Conservation (phyloP, 1,140 invertebrate species). For the Pissodes strobi region DNA sequence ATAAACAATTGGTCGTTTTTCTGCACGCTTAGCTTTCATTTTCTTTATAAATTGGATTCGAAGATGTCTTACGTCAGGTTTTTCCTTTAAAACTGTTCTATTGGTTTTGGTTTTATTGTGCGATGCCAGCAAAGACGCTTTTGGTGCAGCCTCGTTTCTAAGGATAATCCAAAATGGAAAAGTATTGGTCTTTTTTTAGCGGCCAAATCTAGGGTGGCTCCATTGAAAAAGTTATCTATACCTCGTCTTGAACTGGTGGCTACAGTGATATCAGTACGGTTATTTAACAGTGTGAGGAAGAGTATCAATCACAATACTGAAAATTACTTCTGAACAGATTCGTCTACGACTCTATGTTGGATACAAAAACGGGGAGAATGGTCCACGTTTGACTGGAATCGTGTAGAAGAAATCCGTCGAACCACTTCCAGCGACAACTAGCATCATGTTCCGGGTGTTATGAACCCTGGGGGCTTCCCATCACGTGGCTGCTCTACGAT, state of each 20-base stretch:
- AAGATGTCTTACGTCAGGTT: too few relatives aligned
- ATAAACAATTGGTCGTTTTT: too few relatives aligned
- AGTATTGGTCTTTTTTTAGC: constrained; percentile 29
- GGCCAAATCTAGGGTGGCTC: constrained; percentile 45
- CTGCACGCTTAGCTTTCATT: too few relatives aligned
- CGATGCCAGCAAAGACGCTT: constrained; percentile 46
- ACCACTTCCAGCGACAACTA: constrained; percentile 37
- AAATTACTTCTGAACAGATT: constrained; percentile 48
- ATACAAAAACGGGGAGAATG: constrained; percentile 42
- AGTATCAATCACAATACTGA: background rate
- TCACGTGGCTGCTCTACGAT: constrained; percentile 52
- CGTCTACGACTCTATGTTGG: constrained; percentile 52
- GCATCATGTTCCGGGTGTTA: constrained; percentile 51
- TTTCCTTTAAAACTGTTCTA: too few relatives aligned
- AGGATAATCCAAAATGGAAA: constrained; percentile 10
- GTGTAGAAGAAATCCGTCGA: constrained; percentile 52
- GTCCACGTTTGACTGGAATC: constrained; percentile 55
- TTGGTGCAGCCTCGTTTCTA: constrained; percentile 40
- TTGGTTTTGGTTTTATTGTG: too few relatives aligned
- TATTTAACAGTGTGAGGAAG: constrained; percentile 21
- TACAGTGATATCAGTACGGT: constrained; percentile 17
- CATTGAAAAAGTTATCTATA: too few relatives aligned
- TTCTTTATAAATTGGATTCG: too few relatives aligned
- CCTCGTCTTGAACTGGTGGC: constrained; percentile 42
- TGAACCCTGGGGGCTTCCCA: constrained; percentile 57